These are phyloP conservation scores for Amiota mariae DNA, from an alignment of 2,888 invertebrate species.

Conservation along the genomic window DNA sequence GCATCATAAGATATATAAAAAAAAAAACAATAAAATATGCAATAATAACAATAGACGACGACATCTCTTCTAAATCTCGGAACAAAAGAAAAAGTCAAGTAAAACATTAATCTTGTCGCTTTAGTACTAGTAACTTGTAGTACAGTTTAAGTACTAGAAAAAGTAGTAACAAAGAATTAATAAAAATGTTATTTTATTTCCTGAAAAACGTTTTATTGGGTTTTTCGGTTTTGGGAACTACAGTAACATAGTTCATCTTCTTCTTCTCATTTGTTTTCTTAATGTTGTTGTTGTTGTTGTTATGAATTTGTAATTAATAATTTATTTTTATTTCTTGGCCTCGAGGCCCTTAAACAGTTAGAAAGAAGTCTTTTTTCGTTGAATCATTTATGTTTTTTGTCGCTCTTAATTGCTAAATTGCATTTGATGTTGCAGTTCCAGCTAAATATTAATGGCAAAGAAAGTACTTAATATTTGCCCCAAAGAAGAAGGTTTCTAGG, in stretches of 20 bases:
- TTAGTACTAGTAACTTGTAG: not conserved
- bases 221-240: slow-evolving; percentile 16
- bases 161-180: not conserved
- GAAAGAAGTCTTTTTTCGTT: no score
- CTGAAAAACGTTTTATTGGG: slow-evolving; percentile 12
- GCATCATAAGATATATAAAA: not conserved
- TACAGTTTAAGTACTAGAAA: not conserved
- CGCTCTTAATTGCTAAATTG: no score
- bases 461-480: no score
- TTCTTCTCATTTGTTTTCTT: not conserved
- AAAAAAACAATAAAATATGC: not conserved
- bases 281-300: not conserved
- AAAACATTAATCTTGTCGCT: slow-evolving; percentile 11
- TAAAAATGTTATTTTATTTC: slow-evolving; percentile 10
- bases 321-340: no score
- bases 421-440: no score
- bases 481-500: no score
- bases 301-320: not conserved
- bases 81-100: not conserved
- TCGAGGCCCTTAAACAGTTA: no score
- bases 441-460: no score
- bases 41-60: no score
- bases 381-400: no score
- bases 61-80: no score
- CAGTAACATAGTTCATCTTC: not conserved